Evolutionary conservation across 1,140 invertebrate species (phyloP).

Genomic region (Scylla paramamosain): DNA sequence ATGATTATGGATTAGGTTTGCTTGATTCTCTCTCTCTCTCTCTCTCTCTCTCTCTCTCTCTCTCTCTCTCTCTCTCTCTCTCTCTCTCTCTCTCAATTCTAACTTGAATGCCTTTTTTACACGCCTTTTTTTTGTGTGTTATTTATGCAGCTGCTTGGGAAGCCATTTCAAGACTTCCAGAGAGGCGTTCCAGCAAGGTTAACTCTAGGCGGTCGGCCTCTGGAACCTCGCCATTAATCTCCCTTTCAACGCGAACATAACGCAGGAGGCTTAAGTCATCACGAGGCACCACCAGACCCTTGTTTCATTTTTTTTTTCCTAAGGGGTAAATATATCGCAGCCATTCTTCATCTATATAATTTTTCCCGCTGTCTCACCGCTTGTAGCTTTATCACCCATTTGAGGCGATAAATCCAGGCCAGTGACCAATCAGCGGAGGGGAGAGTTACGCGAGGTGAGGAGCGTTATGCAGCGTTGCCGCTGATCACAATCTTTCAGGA

Average conservation of each 20-base stretch:
- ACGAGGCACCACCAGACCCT: conserved; percentile 8
- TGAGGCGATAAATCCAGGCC: conserved; percentile 29
- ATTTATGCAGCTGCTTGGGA: background rate
- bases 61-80: background rate
- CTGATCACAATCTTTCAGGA: conserved; percentile 56
- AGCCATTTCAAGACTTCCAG: background rate
- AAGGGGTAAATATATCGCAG: conserved; percentile 22
- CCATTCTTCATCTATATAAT: conserved; percentile 27
- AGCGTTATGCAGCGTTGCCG: conserved; percentile 44
- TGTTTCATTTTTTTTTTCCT: conserved; percentile 24
- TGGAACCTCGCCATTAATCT: conserved; percentile 3
- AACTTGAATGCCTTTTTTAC: background rate
- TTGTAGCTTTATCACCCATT: conserved; percentile 50
- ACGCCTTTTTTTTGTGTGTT: background rate
- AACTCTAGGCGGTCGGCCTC: conserved; percentile 1
- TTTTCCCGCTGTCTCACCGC: background rate
- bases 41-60: background rate
- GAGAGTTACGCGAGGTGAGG: conserved; percentile 30
- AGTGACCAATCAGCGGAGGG: conserved; percentile 40
- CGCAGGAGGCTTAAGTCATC: conserved; percentile 18
- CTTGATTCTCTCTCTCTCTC: background rate
- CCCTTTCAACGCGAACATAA: conserved; percentile 21
- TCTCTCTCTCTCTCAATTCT: background rate
- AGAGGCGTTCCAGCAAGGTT: conserved; percentile 8
- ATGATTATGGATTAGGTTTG: background rate